Percentiles rank a stretch among this genome's conserved stretches.
These are phyloP conservation scores for Cisticola juncidis DNA, from an alignment of 2,113 vertebrate species.

Conservation along the genomic window DNA sequence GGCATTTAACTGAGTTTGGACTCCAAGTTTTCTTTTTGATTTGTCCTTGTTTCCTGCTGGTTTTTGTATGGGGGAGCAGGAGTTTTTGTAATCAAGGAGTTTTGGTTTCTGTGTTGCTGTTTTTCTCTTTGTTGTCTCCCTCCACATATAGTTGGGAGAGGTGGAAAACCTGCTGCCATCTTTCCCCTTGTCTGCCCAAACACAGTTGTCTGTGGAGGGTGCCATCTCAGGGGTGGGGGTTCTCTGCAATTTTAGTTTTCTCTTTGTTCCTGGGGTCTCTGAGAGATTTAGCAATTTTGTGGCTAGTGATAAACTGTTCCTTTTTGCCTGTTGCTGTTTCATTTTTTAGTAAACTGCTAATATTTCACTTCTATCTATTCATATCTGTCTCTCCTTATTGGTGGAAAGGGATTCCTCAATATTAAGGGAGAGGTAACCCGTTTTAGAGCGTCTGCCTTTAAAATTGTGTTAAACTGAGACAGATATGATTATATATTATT, in stretches of 20 bases:
- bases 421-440: background rate
- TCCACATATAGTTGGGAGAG: background rate
- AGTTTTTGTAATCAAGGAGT: background rate
- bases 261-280: background rate
- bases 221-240: fast-evolving
- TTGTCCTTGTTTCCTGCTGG: background rate
- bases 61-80: background rate
- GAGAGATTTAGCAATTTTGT: background rate
- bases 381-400: background rate
- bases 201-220: background rate
- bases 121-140: background rate
- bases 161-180: background rate
- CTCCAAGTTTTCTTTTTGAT: background rate
- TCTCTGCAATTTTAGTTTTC: background rate
- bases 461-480: background rate
- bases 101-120: background rate
- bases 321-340: background rate
- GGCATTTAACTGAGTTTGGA: background rate
- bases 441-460: background rate
- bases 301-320: background rate
- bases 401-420: background rate
- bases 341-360: background rate
- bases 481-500: background rate
- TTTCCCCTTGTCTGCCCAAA: background rate
- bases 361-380: background rate